Base-by-base conservation (phyloP, 2,113 vertebrate genomes). In the Cynoglossus semilaevis region DNA sequence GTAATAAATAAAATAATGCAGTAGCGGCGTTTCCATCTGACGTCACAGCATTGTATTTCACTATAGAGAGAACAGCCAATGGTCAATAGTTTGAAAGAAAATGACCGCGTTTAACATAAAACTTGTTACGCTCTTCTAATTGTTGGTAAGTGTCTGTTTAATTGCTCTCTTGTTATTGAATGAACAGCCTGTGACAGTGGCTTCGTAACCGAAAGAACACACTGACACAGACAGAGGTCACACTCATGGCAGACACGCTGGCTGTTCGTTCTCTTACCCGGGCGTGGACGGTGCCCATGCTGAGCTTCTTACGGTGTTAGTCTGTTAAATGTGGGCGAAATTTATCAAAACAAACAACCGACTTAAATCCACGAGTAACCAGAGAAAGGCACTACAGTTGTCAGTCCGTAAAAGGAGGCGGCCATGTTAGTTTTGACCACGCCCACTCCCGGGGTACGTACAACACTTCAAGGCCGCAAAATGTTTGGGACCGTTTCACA, bases 271-370 rank as follows among this genome's bases (percentile, higher is more conserved):
- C 55, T 13, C 92, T 94, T 90, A 96, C 95, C 94, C 95, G 88
- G 41, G 95, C 95, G 47, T 98, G 93, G 63, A 97, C 95, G 15
- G 93, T 93, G 69, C 94, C 94, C 95, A 98, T 97, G 79, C 68
- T 76, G 63, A 67, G 55, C 48, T 81, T 62, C 51, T 35, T 45
- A 47, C 74, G 62, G 19, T 55, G 66, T 16, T 47, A 53, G 65
- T 58, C 43, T 34, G 41, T 38, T 41, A 46, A 64, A 60, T 15
- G 2, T 15, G 9, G 9, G 2, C 9, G 4, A 51, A 68, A 45
- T 37, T 67, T 43, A 11, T 13, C 12, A 0, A 37, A 1, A 41
- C 15, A 57, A 43, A 13, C 9, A 57, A 1, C 9, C 19, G 65
- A 9, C 57, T 61, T 67, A 63, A 72, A 79, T 53, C 43, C 66